phyloP scores from a whole-genome alignment of 2,797 vertebrate species.

The Microctenopoma steveboyesi region DNA sequence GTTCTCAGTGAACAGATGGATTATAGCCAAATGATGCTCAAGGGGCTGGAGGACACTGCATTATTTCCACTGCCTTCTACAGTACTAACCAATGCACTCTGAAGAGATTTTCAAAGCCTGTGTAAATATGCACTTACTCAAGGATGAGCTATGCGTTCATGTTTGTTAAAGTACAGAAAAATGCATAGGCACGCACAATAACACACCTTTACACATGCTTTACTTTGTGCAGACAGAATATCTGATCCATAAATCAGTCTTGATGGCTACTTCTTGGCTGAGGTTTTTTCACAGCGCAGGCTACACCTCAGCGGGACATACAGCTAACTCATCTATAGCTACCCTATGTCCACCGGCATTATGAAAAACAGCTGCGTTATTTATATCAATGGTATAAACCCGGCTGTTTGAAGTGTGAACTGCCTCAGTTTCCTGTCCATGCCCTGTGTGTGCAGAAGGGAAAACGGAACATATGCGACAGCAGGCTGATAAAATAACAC shows the following conservation, averaged over 20 bases:
- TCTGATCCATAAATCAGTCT: background rate
- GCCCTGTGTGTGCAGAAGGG: background rate
- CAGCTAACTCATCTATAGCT: background rate
- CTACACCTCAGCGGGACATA: background rate
- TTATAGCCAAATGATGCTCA: constrained; percentile 27
- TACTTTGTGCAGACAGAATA: constrained; percentile 6
- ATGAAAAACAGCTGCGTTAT: background rate
- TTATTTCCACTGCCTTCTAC: constrained; percentile 20
- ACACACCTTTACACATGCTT: constrained; percentile 6
- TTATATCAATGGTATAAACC: constrained; percentile 13
- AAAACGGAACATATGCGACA: constrained; percentile 2
- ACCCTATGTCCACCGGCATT: background rate
- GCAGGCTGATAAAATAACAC: constrained; percentile 19
- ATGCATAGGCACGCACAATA: constrained; percentile 26
- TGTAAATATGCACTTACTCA: constrained; percentile 40
- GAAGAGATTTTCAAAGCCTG: constrained; percentile 24
- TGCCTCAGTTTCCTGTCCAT: background rate
- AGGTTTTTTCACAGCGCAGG: background rate
- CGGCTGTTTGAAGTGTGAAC: constrained; percentile 2
- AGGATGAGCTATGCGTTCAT: constrained; percentile 11
- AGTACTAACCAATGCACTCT: constrained; percentile 5
- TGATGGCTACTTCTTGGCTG: background rate
- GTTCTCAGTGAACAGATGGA: constrained; percentile 26
- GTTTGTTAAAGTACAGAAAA: constrained; percentile 32
- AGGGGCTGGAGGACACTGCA: constrained; percentile 25